These are phyloP conservation scores for Apomyelois bistriatella DNA, from an alignment of 2,888 invertebrate genomes.

Conservation along the genomic window DNA sequence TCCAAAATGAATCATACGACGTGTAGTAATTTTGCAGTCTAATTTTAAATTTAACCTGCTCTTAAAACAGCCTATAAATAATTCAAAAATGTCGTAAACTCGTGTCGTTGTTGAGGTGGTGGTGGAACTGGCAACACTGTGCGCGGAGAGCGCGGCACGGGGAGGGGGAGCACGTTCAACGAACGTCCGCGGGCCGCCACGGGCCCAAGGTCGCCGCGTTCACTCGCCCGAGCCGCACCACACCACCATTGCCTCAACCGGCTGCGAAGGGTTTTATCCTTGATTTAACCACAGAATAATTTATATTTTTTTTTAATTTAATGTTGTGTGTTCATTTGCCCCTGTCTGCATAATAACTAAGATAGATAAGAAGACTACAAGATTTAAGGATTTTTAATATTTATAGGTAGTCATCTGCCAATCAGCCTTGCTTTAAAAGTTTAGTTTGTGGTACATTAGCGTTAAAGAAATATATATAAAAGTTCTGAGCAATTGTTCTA, in stretches of 20 bases:
- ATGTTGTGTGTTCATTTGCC: background rate
- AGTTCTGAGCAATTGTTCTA: too few species aligned
- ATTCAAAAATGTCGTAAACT: slow-evolving; percentile 47
- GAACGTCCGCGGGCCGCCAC: slow-evolving; percentile 76
- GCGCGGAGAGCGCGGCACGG: slow-evolving; percentile 29
- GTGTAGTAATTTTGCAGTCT: too few species aligned
- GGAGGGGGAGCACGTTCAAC: slow-evolving; percentile 63
- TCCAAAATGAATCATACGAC: too few species aligned
- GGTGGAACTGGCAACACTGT: slow-evolving; percentile 13
- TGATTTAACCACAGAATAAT: slow-evolving; percentile 11
- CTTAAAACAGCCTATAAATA: too few species aligned
- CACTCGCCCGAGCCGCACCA: slow-evolving; percentile 47
- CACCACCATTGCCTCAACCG: slow-evolving; percentile 32
- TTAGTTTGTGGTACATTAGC: too few species aligned
- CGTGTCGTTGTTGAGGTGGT: slow-evolving; percentile 56
- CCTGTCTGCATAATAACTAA: too few species aligned
- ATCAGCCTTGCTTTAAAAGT: too few species aligned
- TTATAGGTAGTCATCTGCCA: too few species aligned
- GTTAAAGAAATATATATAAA: too few species aligned
- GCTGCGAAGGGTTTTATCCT: slow-evolving; percentile 35
- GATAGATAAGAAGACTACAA: too few species aligned
- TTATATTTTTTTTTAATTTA: background rate
- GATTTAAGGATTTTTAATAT: too few species aligned
- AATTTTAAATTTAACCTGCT: too few species aligned
- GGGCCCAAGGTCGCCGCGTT: slow-evolving; percentile 74